Conservation (phyloP, 2,888 invertebrate genomes). For the Andrena minutula region DNA sequence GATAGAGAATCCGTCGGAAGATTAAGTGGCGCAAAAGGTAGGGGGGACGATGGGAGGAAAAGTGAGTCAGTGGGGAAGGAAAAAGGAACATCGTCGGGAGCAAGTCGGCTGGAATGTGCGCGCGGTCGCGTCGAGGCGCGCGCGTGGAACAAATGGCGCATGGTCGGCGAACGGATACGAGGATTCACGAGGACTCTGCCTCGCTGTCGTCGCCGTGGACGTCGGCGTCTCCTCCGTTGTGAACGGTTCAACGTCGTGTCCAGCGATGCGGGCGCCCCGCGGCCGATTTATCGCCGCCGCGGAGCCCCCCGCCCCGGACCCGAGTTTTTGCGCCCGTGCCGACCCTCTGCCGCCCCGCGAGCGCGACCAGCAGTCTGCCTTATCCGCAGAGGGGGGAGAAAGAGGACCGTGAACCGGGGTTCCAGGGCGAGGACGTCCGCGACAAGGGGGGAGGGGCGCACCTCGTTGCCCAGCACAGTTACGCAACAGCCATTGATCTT, state of each 20-base stretch:
- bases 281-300: constrained; percentile 59
- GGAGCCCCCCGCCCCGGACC: constrained; percentile 7
- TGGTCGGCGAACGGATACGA: constrained; percentile 47
- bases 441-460: constrained; percentile 38
- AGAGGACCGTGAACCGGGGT: constrained; percentile 56
- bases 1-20: constrained; percentile 25
- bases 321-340: constrained; percentile 51
- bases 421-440: constrained; percentile 31
- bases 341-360: constrained; percentile 52
- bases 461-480: constrained; percentile 68
- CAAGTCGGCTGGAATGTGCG: constrained; percentile 9
- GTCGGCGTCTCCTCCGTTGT: constrained; percentile 18
- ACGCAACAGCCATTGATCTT: constrained; percentile 74
- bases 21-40: constrained; percentile 33
- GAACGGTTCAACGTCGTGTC: constrained; percentile 36
- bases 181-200: constrained; percentile 40
- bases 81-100: constrained; percentile 10
- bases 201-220: no score
- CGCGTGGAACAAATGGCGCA: constrained; percentile 58
- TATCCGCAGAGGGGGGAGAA: constrained; percentile 71
- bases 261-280: constrained; percentile 17
- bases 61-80: constrained; percentile 22
- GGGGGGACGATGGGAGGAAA: constrained; percentile 21
- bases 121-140: constrained; percentile 25
- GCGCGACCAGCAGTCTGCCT: constrained; percentile 68